Base-by-base conservation (phyloP, 2,797 vertebrate species). In the Antennarius maculatus region DNA sequence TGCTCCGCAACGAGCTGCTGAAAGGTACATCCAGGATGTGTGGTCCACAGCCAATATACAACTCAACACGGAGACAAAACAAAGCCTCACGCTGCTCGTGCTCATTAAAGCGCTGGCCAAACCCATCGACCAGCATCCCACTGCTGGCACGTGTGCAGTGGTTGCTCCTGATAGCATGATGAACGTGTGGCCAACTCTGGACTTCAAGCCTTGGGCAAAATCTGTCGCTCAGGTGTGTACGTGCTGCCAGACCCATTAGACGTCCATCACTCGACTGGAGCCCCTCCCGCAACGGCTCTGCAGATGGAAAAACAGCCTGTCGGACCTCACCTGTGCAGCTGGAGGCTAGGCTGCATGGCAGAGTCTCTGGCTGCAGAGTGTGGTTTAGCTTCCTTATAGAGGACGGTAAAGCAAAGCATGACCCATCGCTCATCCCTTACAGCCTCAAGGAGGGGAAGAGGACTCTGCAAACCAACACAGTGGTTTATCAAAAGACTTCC, bases 301-400 rank as follows among this genome's bases (percentile, higher is more conserved):
- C 55, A 50, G 17, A 51, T 54, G 31, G 31, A 79, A 39, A 66
- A 58, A 79, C 60, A 61, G 58, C 60, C 55, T 57, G 55, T 71
- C 7, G 18, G 76, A 75, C 62, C 46, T 77, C 89, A 92, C 88
- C 90, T 91, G 84, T 75, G 67, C 71, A 76, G 82, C 80, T 89
- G 84, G 88, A 78, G 87, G 79, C 83, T 84, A 61, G 5, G 67
- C 59, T 57, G 42, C 74, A 82, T 67, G 77, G 85, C 76, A 89
- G 76, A 81, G 67, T 53, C 74, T 55, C 45, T 18, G 13, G 34
- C 45, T 31, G 4, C 18, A 28, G 11, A n/a, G 17, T 57, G 43
- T 31, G 46, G 17, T 49, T 59, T 7, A 50, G 31, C 9, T 8
- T 17, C 17, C 42, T 62, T 51, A 48, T 6, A n/a, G 4, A 56